Percentiles rank a stretch among this genome's conserved stretches.
Evolutionary conservation across 2,797 vertebrate species (phyloP).

Genomic region (Sebastes cheni): DNA sequence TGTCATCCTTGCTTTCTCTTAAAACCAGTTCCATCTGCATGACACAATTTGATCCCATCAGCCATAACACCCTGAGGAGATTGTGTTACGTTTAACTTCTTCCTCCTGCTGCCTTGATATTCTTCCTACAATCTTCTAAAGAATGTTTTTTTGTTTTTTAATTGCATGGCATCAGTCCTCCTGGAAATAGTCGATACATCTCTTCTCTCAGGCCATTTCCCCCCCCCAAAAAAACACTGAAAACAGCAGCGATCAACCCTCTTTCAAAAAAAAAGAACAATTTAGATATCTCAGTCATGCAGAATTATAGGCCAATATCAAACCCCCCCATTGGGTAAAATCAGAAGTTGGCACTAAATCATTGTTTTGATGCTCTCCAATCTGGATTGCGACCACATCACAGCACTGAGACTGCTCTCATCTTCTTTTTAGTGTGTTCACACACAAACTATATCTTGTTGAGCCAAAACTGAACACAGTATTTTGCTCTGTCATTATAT

Average conservation of each 20-base stretch:
- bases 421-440: not conserved
- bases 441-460: not conserved
- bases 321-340: not conserved
- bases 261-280: not conserved
- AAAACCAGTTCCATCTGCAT: not conserved
- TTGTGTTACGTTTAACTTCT: not conserved
- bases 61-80: not conserved
- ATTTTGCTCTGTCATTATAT: not conserved
- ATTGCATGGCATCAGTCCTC: not conserved
- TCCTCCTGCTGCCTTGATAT: not conserved
- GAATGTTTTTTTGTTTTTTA: not conserved
- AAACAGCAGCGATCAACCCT: not conserved
- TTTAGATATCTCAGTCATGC: not conserved
- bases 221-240: not conserved
- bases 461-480: not conserved
- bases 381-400: not conserved
- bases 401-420: not conserved
- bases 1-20: not conserved
- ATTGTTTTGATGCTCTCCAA: not conserved
- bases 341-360: not conserved
- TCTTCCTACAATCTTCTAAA: not conserved
- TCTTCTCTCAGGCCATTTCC: not conserved
- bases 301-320: not conserved
- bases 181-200: not conserved
- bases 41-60: not conserved